These are phyloP conservation scores for Brachyopa scutellaris DNA, from an alignment of 2,888 invertebrate species.

Conservation along the genomic window DNA sequence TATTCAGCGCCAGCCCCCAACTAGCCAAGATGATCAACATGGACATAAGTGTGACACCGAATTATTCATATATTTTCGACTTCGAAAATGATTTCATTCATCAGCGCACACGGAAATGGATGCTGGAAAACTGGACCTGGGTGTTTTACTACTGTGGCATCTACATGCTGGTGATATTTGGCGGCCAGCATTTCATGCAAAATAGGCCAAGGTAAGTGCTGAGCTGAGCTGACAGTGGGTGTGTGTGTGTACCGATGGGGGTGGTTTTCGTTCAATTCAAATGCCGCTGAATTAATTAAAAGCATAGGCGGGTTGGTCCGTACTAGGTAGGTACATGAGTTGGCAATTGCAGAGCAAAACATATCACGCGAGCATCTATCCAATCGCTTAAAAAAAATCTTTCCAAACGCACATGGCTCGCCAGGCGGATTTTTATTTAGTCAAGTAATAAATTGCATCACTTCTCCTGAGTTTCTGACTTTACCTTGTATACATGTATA, in stretches of 20 bases:
- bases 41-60: conserved; percentile 87
- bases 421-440: neutral
- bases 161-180: conserved; percentile 97
- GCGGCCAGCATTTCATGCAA: conserved; percentile 96
- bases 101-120: conserved; percentile 94
- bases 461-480: too few species aligned
- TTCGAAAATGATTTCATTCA: conserved; percentile 98
- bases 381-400: neutral
- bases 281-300: conserved; percentile 5
- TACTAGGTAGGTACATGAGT: too few species aligned
- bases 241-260: neutral
- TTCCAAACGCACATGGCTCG: conserved; percentile 26
- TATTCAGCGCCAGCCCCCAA: neutral
- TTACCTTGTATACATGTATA: too few species aligned
- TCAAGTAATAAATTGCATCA: conserved; percentile 8
- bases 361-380: neutral
- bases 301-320: neutral
- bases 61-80: conserved; percentile 96
- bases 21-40: conserved; percentile 81
- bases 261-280: neutral
- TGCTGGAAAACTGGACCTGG: conserved; percentile 97
- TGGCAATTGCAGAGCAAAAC: neutral
- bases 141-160: conserved; percentile 93
- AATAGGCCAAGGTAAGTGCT: conserved; percentile 88
- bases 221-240: conserved; percentile 12